Evolutionary conservation across 2,113 vertebrate genomes (phyloP).

Genomic region (Cavia aperea): DNA sequence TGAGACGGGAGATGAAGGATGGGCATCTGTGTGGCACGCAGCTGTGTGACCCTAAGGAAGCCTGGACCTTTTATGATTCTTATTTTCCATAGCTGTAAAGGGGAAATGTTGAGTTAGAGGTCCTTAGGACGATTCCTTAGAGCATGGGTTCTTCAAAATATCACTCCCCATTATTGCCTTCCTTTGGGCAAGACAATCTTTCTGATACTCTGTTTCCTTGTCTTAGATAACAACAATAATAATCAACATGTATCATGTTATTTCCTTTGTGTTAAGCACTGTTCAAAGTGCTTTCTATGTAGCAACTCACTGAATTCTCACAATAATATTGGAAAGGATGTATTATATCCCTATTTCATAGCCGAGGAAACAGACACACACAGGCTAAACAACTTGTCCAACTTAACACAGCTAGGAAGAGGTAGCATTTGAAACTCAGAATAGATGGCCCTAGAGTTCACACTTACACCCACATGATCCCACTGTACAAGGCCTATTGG

Average conservation of each 20-base stretch:
- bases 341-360: background rate
- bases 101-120: background rate
- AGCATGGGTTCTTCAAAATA: background rate
- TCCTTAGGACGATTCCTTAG: background rate
- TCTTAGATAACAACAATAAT: slow-evolving; percentile 26
- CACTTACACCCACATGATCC: background rate
- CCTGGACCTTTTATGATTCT: background rate
- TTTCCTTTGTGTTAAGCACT: background rate
- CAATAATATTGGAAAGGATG: background rate
- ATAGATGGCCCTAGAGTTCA: background rate
- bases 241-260: background rate
- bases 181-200: background rate
- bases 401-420: background rate
- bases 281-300: background rate
- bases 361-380: slow-evolving; percentile 26
- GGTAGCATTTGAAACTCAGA: background rate
- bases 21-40: background rate
- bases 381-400: slow-evolving; percentile 18
- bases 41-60: slow-evolving; percentile 25
- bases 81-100: background rate
- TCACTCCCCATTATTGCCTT: background rate
- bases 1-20: background rate
- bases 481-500: background rate
- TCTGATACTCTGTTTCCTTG: background rate
- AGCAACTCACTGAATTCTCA: background rate